phyloP scores from a whole-genome alignment of 1,140 invertebrate genomes.

The Zaprionus lachaisei region DNA sequence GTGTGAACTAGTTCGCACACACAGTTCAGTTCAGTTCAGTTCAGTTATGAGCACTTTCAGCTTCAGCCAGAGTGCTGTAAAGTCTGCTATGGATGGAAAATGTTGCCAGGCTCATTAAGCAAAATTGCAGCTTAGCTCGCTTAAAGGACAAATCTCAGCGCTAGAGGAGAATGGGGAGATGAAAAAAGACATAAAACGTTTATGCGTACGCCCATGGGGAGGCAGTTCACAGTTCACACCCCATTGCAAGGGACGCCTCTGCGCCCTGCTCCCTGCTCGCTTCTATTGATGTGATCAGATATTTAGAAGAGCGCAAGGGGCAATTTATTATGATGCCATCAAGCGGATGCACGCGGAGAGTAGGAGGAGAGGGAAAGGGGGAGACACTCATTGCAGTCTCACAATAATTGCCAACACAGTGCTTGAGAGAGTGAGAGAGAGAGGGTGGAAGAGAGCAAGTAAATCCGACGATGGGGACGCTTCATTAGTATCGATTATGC shows the following conservation, averaged over 20 bases:
- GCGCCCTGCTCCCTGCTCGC: no score
- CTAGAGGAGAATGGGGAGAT: no score
- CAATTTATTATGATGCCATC: constrained; percentile 74
- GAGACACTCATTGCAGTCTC: constrained; percentile 36
- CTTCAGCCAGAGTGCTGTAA: constrained; percentile 25
- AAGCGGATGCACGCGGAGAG: constrained; percentile 59
- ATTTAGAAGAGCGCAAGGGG: constrained; percentile 60
- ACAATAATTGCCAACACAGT: constrained; percentile 68
- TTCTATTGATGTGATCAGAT: constrained; percentile 61
- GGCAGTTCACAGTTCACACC: background rate
- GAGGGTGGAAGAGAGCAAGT: constrained; percentile 49
- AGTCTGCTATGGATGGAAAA: constrained; percentile 46
- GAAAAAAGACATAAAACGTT: constrained; percentile 63
- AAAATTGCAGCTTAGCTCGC: constrained; percentile 38
- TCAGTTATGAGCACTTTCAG: constrained; percentile 10
- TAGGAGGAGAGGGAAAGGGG: no score
- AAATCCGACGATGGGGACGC: constrained; percentile 64
- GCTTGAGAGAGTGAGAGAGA: no score
- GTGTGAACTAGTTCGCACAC: constrained; percentile 27
- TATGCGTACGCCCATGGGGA: constrained; percentile 46
- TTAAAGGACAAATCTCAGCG: constrained; percentile 48
- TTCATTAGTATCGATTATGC: constrained; percentile 81
- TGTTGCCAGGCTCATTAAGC: constrained; percentile 63
- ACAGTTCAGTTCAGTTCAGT: background rate
- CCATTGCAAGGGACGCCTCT: background rate